These are phyloP conservation scores for Ctenopoma multispine DNA, from an alignment of 2,797 vertebrate genomes.

Conservation along the genomic window DNA sequence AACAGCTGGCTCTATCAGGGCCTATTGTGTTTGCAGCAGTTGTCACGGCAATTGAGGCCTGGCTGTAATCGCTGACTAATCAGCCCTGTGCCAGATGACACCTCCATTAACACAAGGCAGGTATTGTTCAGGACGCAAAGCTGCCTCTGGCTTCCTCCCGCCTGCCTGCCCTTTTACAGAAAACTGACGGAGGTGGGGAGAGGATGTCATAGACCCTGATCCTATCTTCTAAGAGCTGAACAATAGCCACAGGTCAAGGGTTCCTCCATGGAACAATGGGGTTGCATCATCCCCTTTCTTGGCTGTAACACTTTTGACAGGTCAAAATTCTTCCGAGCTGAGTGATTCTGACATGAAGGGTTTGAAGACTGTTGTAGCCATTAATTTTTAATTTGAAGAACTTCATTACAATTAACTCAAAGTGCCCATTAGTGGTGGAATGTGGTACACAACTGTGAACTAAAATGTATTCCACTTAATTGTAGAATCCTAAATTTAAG, in stretches of 20 bases:
- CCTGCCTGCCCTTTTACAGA: constrained; percentile 62
- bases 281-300: constrained; percentile 35
- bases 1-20: constrained; percentile 86
- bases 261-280: constrained; percentile 54
- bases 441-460: constrained; percentile 30
- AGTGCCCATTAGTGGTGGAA: constrained; percentile 45
- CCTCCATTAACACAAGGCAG: constrained; percentile 83
- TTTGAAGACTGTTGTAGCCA: constrained; percentile 35
- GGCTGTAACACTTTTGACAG: constrained; percentile 36
- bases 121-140: constrained; percentile 79
- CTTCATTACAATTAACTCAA: constrained; percentile 49
- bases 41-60: constrained; percentile 85
- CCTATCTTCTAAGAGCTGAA: constrained; percentile 70
- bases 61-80: constrained; percentile 89
- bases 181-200: constrained; percentile 52
- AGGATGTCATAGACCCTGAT: constrained; percentile 71
- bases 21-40: constrained; percentile 87
- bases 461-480: constrained; percentile 3
- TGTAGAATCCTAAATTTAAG: background rate
- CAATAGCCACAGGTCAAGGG: constrained; percentile 74
- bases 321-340: constrained; percentile 50
- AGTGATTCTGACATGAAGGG: constrained; percentile 34
- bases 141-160: constrained; percentile 62
- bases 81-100: constrained; percentile 85
- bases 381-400: constrained; percentile 67